A percentile compares a stretch with the other conserved stretches of the same genome.
phyloP scores from a whole-genome alignment of 2,888 invertebrate species.

The Ferdinandea cuprea region DNA sequence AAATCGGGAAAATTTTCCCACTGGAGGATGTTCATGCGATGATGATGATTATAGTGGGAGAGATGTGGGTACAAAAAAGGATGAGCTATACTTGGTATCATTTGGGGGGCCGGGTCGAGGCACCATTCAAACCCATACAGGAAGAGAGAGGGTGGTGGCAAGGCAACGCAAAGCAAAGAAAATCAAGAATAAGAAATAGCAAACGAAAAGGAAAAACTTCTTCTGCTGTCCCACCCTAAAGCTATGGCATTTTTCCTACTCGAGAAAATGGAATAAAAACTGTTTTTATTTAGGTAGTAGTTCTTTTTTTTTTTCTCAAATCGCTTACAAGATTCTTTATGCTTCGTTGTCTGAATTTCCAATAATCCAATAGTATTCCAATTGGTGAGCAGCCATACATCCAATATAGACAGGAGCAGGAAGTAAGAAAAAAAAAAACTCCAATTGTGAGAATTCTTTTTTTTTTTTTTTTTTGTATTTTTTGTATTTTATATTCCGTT shows the following conservation, averaged over 20 bases:
- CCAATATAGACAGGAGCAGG: slow-evolving; percentile 35
- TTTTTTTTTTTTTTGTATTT: no score
- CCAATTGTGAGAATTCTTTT: slow-evolving; percentile 22
- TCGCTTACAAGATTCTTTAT: slow-evolving; percentile 52
- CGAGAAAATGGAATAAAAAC: neutral
- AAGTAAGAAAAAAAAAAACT: slow-evolving; percentile 46
- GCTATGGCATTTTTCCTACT: slow-evolving; percentile 27
- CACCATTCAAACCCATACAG: neutral
- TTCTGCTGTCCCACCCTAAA: slow-evolving; percentile 68
- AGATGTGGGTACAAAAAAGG: slow-evolving; percentile 47
- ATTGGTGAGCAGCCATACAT: slow-evolving; percentile 58
- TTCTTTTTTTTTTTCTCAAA: slow-evolving; percentile 21
- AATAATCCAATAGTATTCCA: slow-evolving; percentile 70
- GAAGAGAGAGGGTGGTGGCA: slow-evolving; percentile 10
- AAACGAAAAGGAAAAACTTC: slow-evolving; percentile 59
- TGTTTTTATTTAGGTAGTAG: no score
- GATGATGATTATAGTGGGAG: slow-evolving; percentile 27
- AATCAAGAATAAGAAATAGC: slow-evolving; percentile 50
- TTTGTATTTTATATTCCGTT: slow-evolving; percentile 32
- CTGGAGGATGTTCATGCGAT: no score
- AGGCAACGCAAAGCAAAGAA: slow-evolving; percentile 22
- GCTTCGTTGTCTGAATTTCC: slow-evolving; percentile 40
- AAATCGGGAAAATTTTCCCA: slow-evolving; percentile 59
- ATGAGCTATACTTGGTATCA: slow-evolving; percentile 41
- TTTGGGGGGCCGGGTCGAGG: slow-evolving; percentile 10